Base-by-base conservation (phyloP, 2,113 vertebrate genomes). In the Nipponia nippon region DNA sequence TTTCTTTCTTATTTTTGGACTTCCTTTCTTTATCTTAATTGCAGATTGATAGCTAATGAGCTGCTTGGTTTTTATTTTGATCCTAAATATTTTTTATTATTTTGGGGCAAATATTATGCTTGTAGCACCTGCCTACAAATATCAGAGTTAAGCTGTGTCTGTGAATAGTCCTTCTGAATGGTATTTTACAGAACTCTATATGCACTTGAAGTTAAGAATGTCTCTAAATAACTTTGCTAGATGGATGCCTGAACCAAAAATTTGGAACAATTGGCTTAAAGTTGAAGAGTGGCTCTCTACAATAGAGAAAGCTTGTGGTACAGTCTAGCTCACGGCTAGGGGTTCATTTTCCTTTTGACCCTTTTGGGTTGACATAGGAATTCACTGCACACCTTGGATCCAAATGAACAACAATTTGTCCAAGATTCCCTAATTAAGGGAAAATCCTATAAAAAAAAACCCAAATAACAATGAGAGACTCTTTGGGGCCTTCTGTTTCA, bases 401-500 rank as follows among this genome's bases (percentile, higher is more conserved):
- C 53, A 59, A 59, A 13, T 9, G 11, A 92, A 53, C 4, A 62
- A 19, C 1, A 3, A 25, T 73, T 96, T 90, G 63, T 90, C 27
- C 29, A 77, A 36, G 25, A 77, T 80, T n/a, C 22, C 18, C 7
- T 80, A 77, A 86, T 65, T 49, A 47, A 69, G 34, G 34, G n/a
- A 58, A 80, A 90, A 88, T 9, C 14, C 29, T 63, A 7, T 47
- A 85, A 34, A 17, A 80, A 80, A 82, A 52, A 8, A 7, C 11
- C 30, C 29, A 52, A 47, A 30, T 6, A 46, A 50, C 17, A 62
- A 44, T 0, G 0, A 62, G 50, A 78, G 17, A 81, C 13, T 55
- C 38, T 78, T 70, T 50, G 18, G 4, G 30, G 30, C 8, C 15
- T 73, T 89, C 73, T 90, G 18, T 85, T 92, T 87, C 34, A 26